These are phyloP conservation scores for Nephila pilipes DNA, from an alignment of 1,140 invertebrate species.

Conservation along the genomic window DNA sequence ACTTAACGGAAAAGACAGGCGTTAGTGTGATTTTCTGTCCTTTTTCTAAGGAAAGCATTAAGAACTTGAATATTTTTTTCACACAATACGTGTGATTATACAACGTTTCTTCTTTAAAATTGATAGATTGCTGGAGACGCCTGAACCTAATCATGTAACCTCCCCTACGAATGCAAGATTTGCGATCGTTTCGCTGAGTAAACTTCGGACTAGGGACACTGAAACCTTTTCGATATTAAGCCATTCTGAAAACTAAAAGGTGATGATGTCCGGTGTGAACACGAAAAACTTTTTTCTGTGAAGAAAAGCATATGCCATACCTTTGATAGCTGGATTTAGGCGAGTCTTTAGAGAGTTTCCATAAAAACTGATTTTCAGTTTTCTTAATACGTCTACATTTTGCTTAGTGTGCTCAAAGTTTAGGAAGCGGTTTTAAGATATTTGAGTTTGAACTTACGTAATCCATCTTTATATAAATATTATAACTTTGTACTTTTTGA, in stretches of 20 bases:
- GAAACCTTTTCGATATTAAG: constrained; percentile 45
- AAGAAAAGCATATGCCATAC: too few species aligned
- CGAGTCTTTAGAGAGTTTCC: too few species aligned
- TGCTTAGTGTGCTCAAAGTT: too few species aligned
- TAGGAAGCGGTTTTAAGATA: too few species aligned
- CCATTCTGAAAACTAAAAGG: not conserved
- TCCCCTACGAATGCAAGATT: not conserved
- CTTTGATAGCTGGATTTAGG: too few species aligned
- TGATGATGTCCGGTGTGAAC: not conserved
- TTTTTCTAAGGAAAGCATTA: not conserved
- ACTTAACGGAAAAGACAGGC: too few species aligned
- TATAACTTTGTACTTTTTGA: too few species aligned
- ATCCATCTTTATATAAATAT: too few species aligned
- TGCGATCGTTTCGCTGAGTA: not conserved
- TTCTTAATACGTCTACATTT: too few species aligned
- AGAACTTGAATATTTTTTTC: constrained; percentile 21
- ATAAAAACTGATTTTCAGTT: too few species aligned
- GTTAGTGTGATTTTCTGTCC: not conserved
- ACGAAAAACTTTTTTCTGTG: not conserved
- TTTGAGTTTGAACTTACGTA: too few species aligned
- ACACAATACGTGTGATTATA: not conserved
- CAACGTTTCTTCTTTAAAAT: constrained; percentile 27
- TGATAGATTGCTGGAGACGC: constrained; percentile 8
- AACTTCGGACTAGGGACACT: constrained; percentile 15
- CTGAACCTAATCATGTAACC: constrained; percentile 30